phyloP scores from a whole-genome alignment of 2,113 vertebrate species.

The Antidorcas marsupialis region DNA sequence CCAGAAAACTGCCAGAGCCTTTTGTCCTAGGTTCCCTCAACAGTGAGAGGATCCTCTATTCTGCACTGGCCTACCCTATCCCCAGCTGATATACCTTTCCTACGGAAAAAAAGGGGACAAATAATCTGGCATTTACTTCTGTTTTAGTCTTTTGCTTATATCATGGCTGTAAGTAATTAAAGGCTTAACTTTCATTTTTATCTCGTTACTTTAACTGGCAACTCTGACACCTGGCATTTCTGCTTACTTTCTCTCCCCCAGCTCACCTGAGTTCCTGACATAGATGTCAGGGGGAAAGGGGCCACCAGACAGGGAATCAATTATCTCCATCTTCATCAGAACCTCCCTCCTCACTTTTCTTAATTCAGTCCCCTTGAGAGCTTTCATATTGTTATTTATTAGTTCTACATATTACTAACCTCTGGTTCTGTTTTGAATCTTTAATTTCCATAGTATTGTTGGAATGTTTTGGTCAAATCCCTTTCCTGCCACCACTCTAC shows the following conservation, averaged over 20 bases:
- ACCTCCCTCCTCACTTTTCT: neutral
- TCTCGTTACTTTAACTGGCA: neutral
- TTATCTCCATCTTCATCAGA: neutral
- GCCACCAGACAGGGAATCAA: neutral
- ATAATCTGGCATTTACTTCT: neutral
- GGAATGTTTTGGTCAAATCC: neutral
- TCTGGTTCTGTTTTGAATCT: neutral
- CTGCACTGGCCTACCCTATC: neutral
- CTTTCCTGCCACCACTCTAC: neutral
- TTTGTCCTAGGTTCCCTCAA: neutral
- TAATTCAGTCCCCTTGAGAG: neutral
- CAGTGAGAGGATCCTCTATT: neutral
- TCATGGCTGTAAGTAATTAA: neutral
- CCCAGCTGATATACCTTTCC: neutral
- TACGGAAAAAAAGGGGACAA: neutral
- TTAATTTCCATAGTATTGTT: neutral
- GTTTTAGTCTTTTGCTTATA: neutral
- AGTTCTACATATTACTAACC: neutral
- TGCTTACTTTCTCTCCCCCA: neutral
- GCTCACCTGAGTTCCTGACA: neutral
- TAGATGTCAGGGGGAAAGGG: neutral
- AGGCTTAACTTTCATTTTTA: neutral
- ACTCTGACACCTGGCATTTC: neutral
- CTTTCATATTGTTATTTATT: neutral
- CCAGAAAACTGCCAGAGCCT: neutral